phyloP scores from a whole-genome alignment of 2,797 vertebrate genomes.

The Gallinago solitaria region DNA sequence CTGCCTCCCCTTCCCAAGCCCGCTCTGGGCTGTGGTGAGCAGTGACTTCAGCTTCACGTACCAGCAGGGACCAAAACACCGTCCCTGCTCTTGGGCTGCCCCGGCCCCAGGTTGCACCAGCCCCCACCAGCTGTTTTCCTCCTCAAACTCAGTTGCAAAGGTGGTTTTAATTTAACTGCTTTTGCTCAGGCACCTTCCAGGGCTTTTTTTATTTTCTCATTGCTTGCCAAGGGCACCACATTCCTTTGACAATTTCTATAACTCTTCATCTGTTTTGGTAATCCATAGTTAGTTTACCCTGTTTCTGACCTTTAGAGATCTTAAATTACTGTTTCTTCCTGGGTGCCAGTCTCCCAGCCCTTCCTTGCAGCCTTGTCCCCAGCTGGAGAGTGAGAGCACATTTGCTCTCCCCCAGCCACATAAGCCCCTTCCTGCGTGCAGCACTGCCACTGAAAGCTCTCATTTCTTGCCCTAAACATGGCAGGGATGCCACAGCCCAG shows the following conservation, averaged over 20 bases:
- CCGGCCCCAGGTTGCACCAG: not conserved
- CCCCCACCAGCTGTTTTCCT: conserved; percentile 37
- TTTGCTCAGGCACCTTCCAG: conserved; percentile 41
- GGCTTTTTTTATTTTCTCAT: not conserved
- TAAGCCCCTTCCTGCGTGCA: not conserved
- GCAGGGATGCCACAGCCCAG: not conserved
- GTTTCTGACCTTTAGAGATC: conserved; percentile 7
- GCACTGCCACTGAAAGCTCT: not conserved
- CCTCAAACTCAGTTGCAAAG: not conserved
- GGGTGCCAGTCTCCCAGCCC: fast-evolving
- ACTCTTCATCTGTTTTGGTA: conserved; percentile 46
- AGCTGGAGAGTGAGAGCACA: fast-evolving
- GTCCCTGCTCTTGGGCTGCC: not conserved
- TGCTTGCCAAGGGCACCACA: not conserved
- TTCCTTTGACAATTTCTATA: conserved; percentile 31
- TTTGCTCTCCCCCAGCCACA: not conserved
- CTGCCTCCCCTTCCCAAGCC: not conserved
- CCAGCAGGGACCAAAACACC: not conserved
- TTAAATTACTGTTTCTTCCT: not conserved
- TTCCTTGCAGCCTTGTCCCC: not conserved
- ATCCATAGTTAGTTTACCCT: not conserved
- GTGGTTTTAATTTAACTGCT: conserved; percentile 46
- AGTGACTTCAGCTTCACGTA: not conserved
- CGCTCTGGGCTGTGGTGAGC: fast-evolving
- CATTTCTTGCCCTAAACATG: not conserved